Percentiles rank a stretch among this genome's conserved stretches.
These are phyloP conservation scores for zebrafish (Danio rerio) DNA, from an alignment of 2,113 vertebrate species.

Conservation along the genomic window DNA sequence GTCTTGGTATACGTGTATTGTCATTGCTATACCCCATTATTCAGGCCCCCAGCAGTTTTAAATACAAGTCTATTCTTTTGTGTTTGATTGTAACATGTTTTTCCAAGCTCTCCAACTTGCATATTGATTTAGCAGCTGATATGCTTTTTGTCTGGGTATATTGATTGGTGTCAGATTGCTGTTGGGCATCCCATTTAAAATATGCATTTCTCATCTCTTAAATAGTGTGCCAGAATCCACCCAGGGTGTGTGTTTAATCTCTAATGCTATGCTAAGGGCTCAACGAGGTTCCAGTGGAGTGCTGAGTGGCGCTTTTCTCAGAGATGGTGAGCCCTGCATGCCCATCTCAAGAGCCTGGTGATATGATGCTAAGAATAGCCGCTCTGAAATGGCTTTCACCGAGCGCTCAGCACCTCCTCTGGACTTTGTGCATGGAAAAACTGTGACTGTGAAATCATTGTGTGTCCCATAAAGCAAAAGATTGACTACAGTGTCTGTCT, in stretches of 20 bases:
- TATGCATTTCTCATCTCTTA: not conserved
- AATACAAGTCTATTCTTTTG: not conserved
- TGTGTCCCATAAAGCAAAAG: not conserved
- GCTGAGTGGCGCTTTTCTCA: slow-evolving; percentile 32
- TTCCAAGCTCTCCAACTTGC: not conserved
- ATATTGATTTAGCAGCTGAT: slow-evolving; percentile 8
- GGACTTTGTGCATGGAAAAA: not conserved
- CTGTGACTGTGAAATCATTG: not conserved
- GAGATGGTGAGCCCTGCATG: slow-evolving; percentile 16
- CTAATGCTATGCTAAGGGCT: slow-evolving; percentile 20
- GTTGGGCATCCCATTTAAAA: not conserved
- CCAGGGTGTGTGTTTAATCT: not conserved
- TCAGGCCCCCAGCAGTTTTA: not conserved
- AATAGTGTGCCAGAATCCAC: not conserved
- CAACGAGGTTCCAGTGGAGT: slow-evolving; percentile 19
- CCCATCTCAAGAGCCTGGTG: slow-evolving; percentile 44
- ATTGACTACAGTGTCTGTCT: not conserved
- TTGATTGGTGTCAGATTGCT: slow-evolving; percentile 37
- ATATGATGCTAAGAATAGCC: slow-evolving; percentile 44
- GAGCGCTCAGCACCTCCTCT: not conserved
- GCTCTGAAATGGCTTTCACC: not conserved
- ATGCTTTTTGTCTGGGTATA: slow-evolving; percentile 11
- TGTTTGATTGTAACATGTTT: not conserved
- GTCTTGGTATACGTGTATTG: not conserved
- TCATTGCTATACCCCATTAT: not conserved